phyloP scores from a whole-genome alignment of 2,113 vertebrate genomes.

The Saccopteryx bilineata region DNA sequence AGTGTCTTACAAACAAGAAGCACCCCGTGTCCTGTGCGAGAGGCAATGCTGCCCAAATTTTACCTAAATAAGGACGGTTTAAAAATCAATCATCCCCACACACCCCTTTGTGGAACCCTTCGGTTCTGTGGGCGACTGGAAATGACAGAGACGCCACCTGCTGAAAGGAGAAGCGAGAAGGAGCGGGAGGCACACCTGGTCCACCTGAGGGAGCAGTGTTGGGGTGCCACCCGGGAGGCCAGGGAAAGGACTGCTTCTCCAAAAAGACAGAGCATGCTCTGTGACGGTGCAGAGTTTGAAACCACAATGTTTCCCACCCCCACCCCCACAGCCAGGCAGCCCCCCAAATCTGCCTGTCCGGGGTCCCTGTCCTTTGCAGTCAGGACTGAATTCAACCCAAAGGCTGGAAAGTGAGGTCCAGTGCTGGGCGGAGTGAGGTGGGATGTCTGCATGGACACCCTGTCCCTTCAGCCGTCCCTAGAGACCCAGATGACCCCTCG shows the following conservation, averaged over 20 bases:
- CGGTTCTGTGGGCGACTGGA: not conserved
- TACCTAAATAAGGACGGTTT: not conserved
- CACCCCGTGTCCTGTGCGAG: not conserved
- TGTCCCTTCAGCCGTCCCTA: not conserved
- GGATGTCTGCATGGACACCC: not conserved
- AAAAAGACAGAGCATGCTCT: not conserved
- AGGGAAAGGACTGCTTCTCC: not conserved
- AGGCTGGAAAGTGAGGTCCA: not conserved
- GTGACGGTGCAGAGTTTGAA: accelerated
- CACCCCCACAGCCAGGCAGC: not conserved
- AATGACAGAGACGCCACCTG: not conserved
- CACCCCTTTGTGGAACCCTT: not conserved
- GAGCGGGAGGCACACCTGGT: accelerated
- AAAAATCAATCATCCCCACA: not conserved
- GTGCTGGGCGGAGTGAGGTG: accelerated
- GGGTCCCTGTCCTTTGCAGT: not conserved
- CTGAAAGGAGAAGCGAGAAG: not conserved
- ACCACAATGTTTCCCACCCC: accelerated
- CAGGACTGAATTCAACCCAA: accelerated
- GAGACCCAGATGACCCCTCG: not conserved
- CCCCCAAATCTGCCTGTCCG: not conserved
- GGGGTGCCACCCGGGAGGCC: not conserved
- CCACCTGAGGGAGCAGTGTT: accelerated
- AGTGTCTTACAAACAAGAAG: not conserved
- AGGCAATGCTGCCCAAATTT: too few relatives aligned